These are phyloP conservation scores for Penaeus chinensis DNA, from an alignment of 1,140 invertebrate genomes.

Conservation along the genomic window DNA sequence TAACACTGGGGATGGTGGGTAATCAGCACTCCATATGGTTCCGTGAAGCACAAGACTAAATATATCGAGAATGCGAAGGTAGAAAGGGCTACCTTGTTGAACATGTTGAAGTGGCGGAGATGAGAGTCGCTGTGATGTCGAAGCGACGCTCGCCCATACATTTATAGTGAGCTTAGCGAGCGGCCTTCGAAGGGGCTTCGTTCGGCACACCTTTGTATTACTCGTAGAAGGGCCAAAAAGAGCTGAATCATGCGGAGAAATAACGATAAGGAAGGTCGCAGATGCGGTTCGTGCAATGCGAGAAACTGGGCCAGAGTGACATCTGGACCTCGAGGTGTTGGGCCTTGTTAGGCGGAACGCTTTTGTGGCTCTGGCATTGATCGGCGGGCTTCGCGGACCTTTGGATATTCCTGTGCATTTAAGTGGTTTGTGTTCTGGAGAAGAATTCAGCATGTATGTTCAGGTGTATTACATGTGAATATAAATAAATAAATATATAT, in stretches of 20 bases:
- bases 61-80: not conserved
- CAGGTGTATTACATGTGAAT: not conserved
- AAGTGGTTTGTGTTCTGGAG: not conserved
- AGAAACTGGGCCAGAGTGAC: no score
- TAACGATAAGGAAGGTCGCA: no score
- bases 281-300: no score
- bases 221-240: not conserved
- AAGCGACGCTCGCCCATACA: not conserved
- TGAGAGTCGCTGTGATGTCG: not conserved
- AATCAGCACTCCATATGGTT: no score
- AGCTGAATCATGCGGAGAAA: no score
- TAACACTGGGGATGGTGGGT: no score
- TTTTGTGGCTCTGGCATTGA: no score
- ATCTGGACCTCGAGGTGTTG: no score
- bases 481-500: not conserved
- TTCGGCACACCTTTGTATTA: not conserved
- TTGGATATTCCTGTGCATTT: no score
- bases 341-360: no score
- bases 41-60: no score
- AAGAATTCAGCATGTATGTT: not conserved
- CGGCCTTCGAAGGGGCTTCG: not conserved
- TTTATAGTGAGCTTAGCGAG: not conserved
- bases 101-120: not conserved
- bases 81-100: not conserved
- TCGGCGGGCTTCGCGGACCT: no score